phyloP scores from a whole-genome alignment of 2,113 vertebrate genomes.

The Eonycteris spelaea region DNA sequence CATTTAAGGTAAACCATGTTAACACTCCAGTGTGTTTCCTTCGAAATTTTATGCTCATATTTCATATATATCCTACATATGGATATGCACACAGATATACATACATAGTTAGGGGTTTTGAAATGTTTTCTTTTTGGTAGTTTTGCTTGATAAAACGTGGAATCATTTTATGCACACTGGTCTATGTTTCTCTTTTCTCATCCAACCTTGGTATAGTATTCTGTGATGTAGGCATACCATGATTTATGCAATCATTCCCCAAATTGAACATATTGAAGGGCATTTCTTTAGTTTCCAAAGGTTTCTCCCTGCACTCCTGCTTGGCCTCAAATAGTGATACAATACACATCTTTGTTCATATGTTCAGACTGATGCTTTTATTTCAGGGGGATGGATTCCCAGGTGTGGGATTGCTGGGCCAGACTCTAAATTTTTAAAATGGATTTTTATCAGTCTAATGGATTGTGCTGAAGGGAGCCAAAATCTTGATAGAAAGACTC shows the following conservation, averaged over 20 bases:
- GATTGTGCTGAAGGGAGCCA: constrained; percentile 40
- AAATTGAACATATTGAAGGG: background rate
- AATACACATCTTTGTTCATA: background rate
- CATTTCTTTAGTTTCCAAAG: background rate
- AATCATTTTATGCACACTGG: background rate
- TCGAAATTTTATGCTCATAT: background rate
- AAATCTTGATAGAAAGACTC: constrained; percentile 47
- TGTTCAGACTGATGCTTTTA: background rate
- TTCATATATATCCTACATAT: background rate
- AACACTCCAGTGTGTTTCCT: background rate
- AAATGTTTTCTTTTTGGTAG: background rate
- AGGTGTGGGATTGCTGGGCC: constrained; percentile 25
- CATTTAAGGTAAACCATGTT: background rate
- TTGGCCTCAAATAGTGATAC: background rate
- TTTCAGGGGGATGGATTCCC: constrained; percentile 32
- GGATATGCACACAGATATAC: background rate
- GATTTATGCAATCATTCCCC: too few species aligned
- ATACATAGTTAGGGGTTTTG: background rate
- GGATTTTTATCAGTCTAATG: constrained; percentile 66
- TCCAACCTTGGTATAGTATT: fast-evolving
- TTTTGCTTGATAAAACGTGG: background rate
- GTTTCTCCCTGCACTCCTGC: background rate
- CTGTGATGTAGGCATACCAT: background rate
- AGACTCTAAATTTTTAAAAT: constrained; percentile 40
- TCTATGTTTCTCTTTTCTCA: background rate